Conservation (phyloP, 2,113 vertebrate species). For the Poeciliopsis turrubarensis region DNA sequence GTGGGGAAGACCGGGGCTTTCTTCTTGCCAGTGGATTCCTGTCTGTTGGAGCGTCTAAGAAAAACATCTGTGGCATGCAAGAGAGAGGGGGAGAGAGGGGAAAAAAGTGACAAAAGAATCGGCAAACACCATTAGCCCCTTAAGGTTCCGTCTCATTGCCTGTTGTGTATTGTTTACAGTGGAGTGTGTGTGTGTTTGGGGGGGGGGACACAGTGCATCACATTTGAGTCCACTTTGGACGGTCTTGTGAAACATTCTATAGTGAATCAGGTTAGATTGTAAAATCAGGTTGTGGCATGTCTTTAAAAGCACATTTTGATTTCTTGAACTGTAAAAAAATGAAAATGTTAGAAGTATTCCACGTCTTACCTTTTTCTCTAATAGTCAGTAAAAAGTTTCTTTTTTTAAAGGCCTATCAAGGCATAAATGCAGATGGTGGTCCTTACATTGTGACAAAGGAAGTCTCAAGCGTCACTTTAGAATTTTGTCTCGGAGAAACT, state of each 20-base stretch:
- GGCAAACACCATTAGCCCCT: constrained; percentile 96
- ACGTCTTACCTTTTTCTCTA: background rate
- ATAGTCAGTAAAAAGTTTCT: background rate
- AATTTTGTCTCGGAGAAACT: constrained; percentile 36
- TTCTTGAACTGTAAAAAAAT: background rate
- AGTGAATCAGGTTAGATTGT: background rate
- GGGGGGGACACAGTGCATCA: constrained; percentile 85
- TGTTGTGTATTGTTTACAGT: constrained; percentile 95
- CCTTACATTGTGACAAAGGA: constrained; percentile 74
- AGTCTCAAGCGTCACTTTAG: constrained; percentile 31
- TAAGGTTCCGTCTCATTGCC: constrained; percentile 93
- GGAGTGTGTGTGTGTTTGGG: constrained; percentile 18
- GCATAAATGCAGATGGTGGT: constrained; percentile 79
- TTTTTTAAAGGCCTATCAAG: constrained; percentile 79
- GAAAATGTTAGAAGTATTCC: background rate
- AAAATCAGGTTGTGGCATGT: background rate
- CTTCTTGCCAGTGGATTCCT: constrained; percentile 99
- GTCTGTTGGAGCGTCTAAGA: constrained; percentile 98
- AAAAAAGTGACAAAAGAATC: constrained; percentile 88
- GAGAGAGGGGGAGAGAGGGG: constrained; percentile 45
- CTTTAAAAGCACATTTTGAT: background rate
- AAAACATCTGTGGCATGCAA: constrained; percentile 99
- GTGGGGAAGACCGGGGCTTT: constrained; percentile 97
- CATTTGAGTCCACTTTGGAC: constrained; percentile 29
- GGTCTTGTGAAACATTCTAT: background rate